Base-by-base conservation (phyloP, 2,113 vertebrate species). In the Otocyon megalotis region DNA sequence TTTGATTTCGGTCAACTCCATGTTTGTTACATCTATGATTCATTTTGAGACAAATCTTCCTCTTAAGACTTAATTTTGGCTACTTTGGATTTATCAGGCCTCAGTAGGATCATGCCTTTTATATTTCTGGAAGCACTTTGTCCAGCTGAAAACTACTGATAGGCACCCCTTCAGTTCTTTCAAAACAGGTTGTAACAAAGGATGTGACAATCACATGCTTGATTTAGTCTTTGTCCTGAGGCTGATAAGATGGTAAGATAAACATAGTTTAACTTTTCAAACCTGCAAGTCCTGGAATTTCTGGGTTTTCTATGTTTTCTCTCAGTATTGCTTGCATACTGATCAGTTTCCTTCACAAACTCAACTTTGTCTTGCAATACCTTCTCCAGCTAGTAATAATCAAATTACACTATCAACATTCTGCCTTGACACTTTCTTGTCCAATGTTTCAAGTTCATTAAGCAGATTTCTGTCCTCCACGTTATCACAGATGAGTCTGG, bases 371-470 rank as follows among this genome's bases (percentile, higher is more conserved):
- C 63, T 92, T 80, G 26, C 50, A 87, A 76, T 65, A 79, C 32
- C 56, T 87, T 80, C 81, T 92, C 65, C 24, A 65, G 53, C 90
- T 76, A 30, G 74, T 62, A 84, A 63, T 37, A 85, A 72, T 56
- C 76, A 76, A 62, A 65, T 84, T 81, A 43, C 24, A 89, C 53
- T 26, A 72, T 79, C 62, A 76, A 11, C 32, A 80, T 92, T 92
- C 74, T 96, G 58, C 58, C 69, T 9, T 43, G 74, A 90, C 24
- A 65, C 53, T 92, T 92, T 85, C 87, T 93, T 96, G 63, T 74
- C 60, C 50, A 72, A 3, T 94, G 53, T 58, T 97, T 94, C 65
- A 91, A 89, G 87, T 96, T 91, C 88, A 95, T 96, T 88, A 93
- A 65, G 67, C 53, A 83, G n/a, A 89, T 96, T 96, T 83, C 89